Evolutionary conservation across 1,140 invertebrate species (phyloP), one percentile per base, ranked within the genome.

Genomic region (Aphaenogaster floridana): DNA sequence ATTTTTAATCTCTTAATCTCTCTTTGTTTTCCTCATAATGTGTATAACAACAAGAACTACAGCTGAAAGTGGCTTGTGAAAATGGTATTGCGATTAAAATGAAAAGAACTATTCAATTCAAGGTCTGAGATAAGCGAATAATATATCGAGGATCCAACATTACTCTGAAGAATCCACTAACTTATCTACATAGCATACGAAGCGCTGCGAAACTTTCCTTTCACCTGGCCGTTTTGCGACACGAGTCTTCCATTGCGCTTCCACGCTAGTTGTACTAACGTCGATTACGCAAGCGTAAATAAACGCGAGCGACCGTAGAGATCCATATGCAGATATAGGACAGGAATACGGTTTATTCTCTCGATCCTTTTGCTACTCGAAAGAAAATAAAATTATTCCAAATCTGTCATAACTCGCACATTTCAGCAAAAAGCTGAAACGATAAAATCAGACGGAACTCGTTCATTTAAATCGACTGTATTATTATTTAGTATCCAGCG

Each of bases 161-260:
- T 36, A 39, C 13, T 4, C 17, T 48, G 39, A 59, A 45, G 50
- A 80, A 80, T 80, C 17, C 36, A 48, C 34, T 39, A 61, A 15
- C 42, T 61, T 45, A 61, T 61, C 52, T 36, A 28, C 28, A 28
- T 28, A 48, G 28, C 61, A 61, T 61, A 54, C 48, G 54, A 74
- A 83, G 57, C 69, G 68, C 80, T 36, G 80, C 68, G 42, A 83
- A 83, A 74, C 86, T 88, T 87, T 92, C 91, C 91, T 92, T 92
- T 92, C 91, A 92, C 91, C 88, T 92, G 63, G 89, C 87, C 57
- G 86, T 91, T 90, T 87, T 90, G 81, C 85, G 88, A 91, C 84
- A 91, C 83, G 72, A 79, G 54, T 86, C 90, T 91, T 86, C 88
- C 87, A 83, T 74, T 59, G 80, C 68, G 39, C 59, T 83, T 74